Percentiles rank a stretch among this genome's conserved stretches.
These are phyloP conservation scores for Indri indri DNA, from an alignment of 2,113 vertebrate species.

Conservation along the genomic window DNA sequence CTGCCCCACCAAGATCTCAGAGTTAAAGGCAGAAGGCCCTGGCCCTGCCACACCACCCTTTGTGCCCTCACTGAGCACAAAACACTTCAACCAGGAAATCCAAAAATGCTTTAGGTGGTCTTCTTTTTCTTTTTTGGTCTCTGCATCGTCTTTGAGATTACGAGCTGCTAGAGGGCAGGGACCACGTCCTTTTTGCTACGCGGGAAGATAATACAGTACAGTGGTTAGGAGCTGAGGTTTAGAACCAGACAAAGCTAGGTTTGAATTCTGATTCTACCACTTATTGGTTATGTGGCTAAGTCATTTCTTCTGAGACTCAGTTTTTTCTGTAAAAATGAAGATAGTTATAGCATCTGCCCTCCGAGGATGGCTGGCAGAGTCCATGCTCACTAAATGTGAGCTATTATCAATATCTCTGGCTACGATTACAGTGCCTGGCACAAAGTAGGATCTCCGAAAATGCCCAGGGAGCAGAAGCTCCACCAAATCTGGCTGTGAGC, in stretches of 20 bases:
- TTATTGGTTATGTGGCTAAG: slow-evolving; percentile 13
- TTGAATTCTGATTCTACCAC: slow-evolving; percentile 28
- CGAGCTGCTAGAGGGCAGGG: not conserved
- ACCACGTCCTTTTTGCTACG: not conserved
- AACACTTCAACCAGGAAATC: not conserved
- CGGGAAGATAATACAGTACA: not conserved
- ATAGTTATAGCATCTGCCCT: slow-evolving; percentile 33
- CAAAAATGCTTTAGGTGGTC: not conserved
- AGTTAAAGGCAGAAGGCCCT: not conserved
- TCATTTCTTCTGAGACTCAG: slow-evolving; percentile 48
- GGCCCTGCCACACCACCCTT: not conserved
- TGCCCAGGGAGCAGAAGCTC: not conserved
- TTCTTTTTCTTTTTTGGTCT: not conserved
- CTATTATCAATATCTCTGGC: not conserved
- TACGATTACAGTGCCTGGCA: slow-evolving; percentile 35
- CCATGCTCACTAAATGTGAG: slow-evolving; percentile 19
- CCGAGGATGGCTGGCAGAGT: slow-evolving; percentile 40
- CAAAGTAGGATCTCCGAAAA: slow-evolving; percentile 49
- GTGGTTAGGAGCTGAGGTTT: not conserved
- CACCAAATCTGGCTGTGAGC: not conserved
- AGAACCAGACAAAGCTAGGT: not conserved
- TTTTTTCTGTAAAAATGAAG: slow-evolving; percentile 48
- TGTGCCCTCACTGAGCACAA: not conserved
- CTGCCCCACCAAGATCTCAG: not conserved
- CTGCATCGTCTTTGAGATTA: not conserved